A percentile compares a stretch with the other conserved stretches of the same genome.
Evolutionary conservation across 2,888 invertebrate species (phyloP).

Genomic region (Pyrocoelia pectoralis): DNA sequence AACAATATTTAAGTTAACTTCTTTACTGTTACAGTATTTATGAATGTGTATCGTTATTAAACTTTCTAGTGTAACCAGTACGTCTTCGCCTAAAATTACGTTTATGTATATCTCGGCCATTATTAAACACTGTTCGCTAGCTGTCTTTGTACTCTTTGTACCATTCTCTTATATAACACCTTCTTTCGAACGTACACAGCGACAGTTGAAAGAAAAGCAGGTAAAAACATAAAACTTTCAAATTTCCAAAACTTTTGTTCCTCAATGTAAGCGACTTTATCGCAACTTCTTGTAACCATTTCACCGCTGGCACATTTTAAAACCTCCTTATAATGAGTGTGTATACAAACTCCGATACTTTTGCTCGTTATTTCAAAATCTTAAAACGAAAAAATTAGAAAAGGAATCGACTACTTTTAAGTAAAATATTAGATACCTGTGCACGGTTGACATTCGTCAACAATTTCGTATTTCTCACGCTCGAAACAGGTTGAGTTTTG

Average conservation of each 20-base stretch:
- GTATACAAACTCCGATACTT: slow-evolving; percentile 82
- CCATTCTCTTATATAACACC: slow-evolving; percentile 71
- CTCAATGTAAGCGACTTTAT: slow-evolving; percentile 83
- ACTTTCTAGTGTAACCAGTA: slow-evolving; percentile 63
- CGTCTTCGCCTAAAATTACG: neutral
- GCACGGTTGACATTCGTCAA: slow-evolving; percentile 86
- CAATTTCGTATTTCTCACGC: slow-evolving; percentile 74
- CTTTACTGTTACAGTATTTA: slow-evolving; percentile 64
- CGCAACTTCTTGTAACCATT: slow-evolving; percentile 85
- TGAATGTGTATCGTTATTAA: slow-evolving; percentile 69
- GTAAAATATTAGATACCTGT: slow-evolving; percentile 63
- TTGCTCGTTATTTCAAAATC: slow-evolving; percentile 85
- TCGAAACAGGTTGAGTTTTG: slow-evolving; percentile 83
- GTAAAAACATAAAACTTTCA: slow-evolving; percentile 73
- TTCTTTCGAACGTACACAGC: slow-evolving; percentile 72
- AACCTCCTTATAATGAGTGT: slow-evolving; percentile 85
- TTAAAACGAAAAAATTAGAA: slow-evolving; percentile 54
- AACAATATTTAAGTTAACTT: slow-evolving; percentile 61
- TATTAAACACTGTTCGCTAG: slow-evolving; percentile 68
- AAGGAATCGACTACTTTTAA: neutral
- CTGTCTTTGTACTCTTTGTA: slow-evolving; percentile 74
- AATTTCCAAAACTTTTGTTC: slow-evolving; percentile 87
- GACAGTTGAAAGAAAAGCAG: slow-evolving; percentile 70
- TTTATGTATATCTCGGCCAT: slow-evolving; percentile 27
- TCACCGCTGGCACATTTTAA: slow-evolving; percentile 82